phyloP scores from a whole-genome alignment of 2,113 vertebrate genomes.

The Pseudorasbora parva region DNA sequence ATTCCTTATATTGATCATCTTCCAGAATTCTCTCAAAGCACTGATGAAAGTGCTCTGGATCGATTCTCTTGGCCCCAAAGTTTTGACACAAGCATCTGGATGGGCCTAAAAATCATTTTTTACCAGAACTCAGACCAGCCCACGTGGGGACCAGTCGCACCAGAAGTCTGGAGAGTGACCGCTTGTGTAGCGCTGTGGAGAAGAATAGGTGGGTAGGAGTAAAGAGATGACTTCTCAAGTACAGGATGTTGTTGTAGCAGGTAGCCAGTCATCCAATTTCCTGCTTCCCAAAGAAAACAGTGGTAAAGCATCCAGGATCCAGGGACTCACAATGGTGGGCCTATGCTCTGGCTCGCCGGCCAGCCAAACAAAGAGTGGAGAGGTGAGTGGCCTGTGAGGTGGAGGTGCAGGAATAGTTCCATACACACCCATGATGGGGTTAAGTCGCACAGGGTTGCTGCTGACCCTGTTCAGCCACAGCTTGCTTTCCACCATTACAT shows the following conservation, averaged over 20 bases:
- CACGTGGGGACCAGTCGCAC: slow-evolving; percentile 62
- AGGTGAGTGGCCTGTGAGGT: slow-evolving; percentile 78
- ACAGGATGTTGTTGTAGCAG: slow-evolving; percentile 87
- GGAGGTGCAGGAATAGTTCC: slow-evolving; percentile 65
- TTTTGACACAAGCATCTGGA: slow-evolving; percentile 82
- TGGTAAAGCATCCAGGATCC: slow-evolving; percentile 68
- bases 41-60: slow-evolving; percentile 40
- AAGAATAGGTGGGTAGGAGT: slow-evolving; percentile 84
- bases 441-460: slow-evolving; percentile 77
- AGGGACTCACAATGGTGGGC: slow-evolving; percentile 77
- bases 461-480: slow-evolving; percentile 65
- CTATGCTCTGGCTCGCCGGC: slow-evolving; percentile 69
- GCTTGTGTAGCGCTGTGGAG: slow-evolving; percentile 74
- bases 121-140: slow-evolving; percentile 75
- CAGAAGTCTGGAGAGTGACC: slow-evolving; percentile 67
- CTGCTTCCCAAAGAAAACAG: slow-evolving; percentile 85
- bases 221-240: slow-evolving; percentile 82
- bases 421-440: slow-evolving; percentile 61
- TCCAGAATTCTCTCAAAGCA: neutral
- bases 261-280: slow-evolving; percentile 87
- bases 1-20: neutral
- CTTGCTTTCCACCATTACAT: slow-evolving; percentile 71
- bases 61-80: slow-evolving; percentile 67
- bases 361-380: slow-evolving; percentile 78
- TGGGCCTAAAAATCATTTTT: slow-evolving; percentile 76